Percentiles rank a stretch among this genome's conserved stretches.
These are phyloP conservation scores for Diaprepes abbreviatus DNA, from an alignment of 2,888 invertebrate species.

Conservation along the genomic window DNA sequence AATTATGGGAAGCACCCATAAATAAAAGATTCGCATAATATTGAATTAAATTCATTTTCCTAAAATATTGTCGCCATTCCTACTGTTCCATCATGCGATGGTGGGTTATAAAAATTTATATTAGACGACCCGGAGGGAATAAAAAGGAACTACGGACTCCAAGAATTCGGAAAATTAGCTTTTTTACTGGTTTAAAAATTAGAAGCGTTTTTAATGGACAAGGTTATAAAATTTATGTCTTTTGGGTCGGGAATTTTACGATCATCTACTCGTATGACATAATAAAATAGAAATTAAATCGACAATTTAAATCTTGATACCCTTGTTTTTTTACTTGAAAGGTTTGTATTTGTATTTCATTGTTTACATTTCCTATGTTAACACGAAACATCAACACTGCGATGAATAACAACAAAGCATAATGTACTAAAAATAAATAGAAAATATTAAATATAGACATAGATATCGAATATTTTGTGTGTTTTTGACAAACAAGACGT, in stretches of 20 bases:
- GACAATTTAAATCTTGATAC: neutral
- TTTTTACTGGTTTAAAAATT: neutral
- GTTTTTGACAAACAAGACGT: too few species aligned
- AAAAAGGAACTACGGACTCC: neutral
- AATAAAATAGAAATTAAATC: neutral
- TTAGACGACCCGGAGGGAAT: neutral
- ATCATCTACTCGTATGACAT: neutral
- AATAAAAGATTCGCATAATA: neutral
- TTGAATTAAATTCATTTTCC: neutral
- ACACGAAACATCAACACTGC: too few species aligned
- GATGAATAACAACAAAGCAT: too few species aligned
- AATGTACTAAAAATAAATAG: too few species aligned
- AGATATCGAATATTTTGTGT: too few species aligned
- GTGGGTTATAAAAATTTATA: slow-evolving; percentile 1
- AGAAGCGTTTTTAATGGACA: neutral
- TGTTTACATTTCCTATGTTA: too few species aligned
- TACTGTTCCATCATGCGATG: neutral
- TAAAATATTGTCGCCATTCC: neutral
- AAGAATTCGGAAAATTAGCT: neutral
- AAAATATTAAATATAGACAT: too few species aligned
- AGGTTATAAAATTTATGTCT: neutral
- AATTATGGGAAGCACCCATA: neutral
- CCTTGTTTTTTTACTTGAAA: neutral
- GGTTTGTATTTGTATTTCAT: neutral
- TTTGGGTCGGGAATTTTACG: too few species aligned